Evolutionary conservation across 2,888 invertebrate species (phyloP).

Genomic region (Drosophila barbarae): DNA sequence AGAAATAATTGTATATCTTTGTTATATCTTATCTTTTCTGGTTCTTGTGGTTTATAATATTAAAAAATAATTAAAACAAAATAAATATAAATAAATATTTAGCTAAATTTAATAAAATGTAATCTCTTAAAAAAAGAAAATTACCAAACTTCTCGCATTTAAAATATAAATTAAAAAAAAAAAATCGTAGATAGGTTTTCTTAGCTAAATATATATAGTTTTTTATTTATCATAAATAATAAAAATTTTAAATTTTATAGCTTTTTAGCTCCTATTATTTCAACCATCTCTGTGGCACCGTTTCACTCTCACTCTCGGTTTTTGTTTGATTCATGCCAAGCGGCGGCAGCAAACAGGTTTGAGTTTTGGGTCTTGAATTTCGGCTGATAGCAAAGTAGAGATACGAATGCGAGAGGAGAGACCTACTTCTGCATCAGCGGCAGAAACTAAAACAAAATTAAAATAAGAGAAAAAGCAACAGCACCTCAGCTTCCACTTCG

Average conservation of each 20-base stretch:
- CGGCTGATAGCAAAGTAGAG: slow-evolving; percentile 33
- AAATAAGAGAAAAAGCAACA: slow-evolving; percentile 13
- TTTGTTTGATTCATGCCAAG: slow-evolving; percentile 41
- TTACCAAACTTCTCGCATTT: too few species aligned
- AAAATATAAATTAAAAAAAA: too few species aligned
- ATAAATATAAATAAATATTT: too few species aligned
- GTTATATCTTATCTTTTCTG: neutral
- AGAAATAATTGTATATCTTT: neutral
- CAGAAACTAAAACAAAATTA: slow-evolving; percentile 3
- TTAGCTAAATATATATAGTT: too few species aligned
- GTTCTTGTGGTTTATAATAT: neutral
- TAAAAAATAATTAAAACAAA: neutral
- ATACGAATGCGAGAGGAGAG: slow-evolving; percentile 45
- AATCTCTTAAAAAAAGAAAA: too few species aligned
- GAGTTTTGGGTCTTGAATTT: slow-evolving; percentile 45
- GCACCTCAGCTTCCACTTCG: slow-evolving; percentile 48
- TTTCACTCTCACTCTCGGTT: slow-evolving; percentile 62
- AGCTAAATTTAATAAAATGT: too few species aligned
- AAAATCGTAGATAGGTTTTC: too few species aligned
- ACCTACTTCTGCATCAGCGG: slow-evolving; percentile 54
- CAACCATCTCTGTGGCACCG: slow-evolving; percentile 13
- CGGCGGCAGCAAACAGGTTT: slow-evolving; percentile 58
- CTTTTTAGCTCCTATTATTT: neutral
- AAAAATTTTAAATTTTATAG: neutral
- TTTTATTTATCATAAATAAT: too few species aligned